These are phyloP conservation scores for Agriotes lineatus DNA, from an alignment of 2,888 invertebrate species.

Conservation along the genomic window DNA sequence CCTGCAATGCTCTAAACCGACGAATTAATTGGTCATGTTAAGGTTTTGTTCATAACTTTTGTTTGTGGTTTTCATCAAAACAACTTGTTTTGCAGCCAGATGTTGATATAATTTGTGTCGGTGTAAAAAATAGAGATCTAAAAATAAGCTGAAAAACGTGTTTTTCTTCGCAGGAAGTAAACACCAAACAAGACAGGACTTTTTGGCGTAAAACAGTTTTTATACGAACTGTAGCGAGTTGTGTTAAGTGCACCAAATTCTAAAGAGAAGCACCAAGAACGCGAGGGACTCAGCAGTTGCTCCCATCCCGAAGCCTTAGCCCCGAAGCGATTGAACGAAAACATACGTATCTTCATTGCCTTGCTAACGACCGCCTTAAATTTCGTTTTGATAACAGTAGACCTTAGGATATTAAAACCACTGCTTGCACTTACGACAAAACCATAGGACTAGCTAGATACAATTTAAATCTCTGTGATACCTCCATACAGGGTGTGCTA, in stretches of 20 bases:
- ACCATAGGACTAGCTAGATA: too few relatives aligned
- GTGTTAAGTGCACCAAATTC: conserved; percentile 37
- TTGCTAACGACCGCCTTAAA: conserved; percentile 43
- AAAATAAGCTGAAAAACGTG: background rate
- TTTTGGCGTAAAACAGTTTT: background rate
- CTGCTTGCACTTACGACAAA: conserved; percentile 36
- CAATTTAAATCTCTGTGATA: conserved; percentile 41
- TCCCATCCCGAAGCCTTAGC: conserved; percentile 25
- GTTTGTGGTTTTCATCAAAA: conserved; percentile 5
- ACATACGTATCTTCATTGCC: conserved; percentile 44
- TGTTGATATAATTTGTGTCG: too few relatives aligned
- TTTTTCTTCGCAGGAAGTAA: conserved; percentile 7
- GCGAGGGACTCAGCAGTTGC: background rate
- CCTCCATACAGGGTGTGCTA: conserved; percentile 34
- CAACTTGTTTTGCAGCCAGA: background rate
- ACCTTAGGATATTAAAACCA: conserved; percentile 5
- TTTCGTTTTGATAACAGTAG: conserved; percentile 7
- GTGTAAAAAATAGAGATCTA: conserved; percentile 4
- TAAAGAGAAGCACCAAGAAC: conserved; percentile 33
- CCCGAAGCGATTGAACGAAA: conserved; percentile 18
- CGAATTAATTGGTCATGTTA: conserved; percentile 1
- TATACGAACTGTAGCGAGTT: conserved; percentile 20
- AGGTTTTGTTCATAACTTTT: background rate
- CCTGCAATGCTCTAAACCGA: conserved; percentile 4
- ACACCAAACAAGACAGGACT: background rate